A percentile compares a stretch with the other conserved stretches of the same genome.
These are phyloP conservation scores for Brenthis daphne DNA, from an alignment of 2,888 invertebrate genomes.

Conservation along the genomic window DNA sequence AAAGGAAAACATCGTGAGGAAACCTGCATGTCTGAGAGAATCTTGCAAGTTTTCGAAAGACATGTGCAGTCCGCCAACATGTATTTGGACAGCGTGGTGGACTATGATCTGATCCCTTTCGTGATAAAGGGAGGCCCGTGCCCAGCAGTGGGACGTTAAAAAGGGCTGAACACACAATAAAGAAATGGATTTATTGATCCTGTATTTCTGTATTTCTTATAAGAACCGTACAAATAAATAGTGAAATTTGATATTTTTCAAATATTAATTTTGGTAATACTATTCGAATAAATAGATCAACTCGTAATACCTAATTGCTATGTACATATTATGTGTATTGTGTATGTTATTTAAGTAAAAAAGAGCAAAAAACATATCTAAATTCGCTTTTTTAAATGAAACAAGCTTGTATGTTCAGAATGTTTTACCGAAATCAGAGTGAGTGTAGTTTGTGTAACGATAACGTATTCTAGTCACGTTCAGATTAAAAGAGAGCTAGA, in stretches of 20 bases:
- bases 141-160: not conserved
- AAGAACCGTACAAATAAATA: not conserved
- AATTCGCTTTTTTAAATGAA: conserved; percentile 12
- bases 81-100: no score
- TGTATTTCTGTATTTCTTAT: not conserved
- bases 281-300: no score
- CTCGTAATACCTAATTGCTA: no score
- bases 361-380: not conserved
- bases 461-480: conserved; percentile 15
- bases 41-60: no score
- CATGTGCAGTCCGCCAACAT: no score
- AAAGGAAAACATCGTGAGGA: no score
- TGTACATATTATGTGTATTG: no score
- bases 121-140: no score
- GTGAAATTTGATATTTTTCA: no score
- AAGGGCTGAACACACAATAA: not conserved
- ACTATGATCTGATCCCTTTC: no score
- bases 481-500: conserved; percentile 17
- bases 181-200: not conserved
- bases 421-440: conserved; percentile 11
- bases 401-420: conserved; percentile 13
- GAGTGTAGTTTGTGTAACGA: conserved; percentile 12
- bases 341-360: not conserved
- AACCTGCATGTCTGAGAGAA: no score
- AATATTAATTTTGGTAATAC: not conserved